These are phyloP conservation scores for Chaunax sp. DNA, from an alignment of 2,797 vertebrate species.

Conservation along the genomic window DNA sequence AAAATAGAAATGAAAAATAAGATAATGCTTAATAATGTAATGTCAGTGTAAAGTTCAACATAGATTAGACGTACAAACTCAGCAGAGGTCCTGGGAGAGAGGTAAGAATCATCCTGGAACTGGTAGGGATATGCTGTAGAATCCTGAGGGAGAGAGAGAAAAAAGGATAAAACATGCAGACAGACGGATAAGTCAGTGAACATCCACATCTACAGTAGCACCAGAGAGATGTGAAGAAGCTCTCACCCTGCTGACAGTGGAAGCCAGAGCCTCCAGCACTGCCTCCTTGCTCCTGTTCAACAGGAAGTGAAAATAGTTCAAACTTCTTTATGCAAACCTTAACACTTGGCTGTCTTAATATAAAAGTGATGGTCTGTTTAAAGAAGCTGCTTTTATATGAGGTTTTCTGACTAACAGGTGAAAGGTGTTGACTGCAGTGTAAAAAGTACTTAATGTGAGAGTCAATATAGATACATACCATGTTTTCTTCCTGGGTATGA, in stretches of 20 bases:
- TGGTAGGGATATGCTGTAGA: slow-evolving; percentile 86
- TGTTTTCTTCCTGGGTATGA: slow-evolving; percentile 91
- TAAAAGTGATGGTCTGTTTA: neutral
- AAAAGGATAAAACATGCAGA: neutral
- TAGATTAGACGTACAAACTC: slow-evolving; percentile 85
- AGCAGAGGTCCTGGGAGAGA: slow-evolving; percentile 82
- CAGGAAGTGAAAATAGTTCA: neutral
- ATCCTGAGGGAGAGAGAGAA: slow-evolving; percentile 81
- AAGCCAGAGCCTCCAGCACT: slow-evolving; percentile 89
- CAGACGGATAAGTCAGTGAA: neutral
- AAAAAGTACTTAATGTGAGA: neutral
- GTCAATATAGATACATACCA: slow-evolving; percentile 83
- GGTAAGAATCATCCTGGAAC: slow-evolving; percentile 94
- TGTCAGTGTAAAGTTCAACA: neutral
- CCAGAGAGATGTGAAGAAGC: neutral
- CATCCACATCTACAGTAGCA: neutral
- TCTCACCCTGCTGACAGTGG: slow-evolving; percentile 90
- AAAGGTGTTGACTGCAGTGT: neutral
- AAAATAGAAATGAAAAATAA: neutral
- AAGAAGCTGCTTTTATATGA: neutral
- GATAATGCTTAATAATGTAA: neutral
- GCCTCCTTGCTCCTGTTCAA: slow-evolving; percentile 89
- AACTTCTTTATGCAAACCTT: neutral
- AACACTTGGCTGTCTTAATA: neutral
- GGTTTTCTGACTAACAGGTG: neutral